A percentile compares a stretch with the other conserved stretches of the same genome.
Conservation (phyloP, 1,140 invertebrate species). For the Muscidifurax raptorellus region DNA sequence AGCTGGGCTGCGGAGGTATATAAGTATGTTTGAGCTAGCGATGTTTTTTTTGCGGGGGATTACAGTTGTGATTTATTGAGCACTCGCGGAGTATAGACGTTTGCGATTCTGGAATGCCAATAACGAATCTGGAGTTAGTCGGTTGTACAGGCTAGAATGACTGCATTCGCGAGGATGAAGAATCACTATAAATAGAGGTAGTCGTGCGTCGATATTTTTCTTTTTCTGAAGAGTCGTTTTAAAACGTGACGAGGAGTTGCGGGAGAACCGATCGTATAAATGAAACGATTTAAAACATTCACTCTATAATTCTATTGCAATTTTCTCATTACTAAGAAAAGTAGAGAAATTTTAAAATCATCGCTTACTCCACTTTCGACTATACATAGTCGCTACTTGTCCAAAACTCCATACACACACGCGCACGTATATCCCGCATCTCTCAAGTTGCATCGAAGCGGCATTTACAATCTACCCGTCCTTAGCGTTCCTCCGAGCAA, state of each 20-base stretch:
- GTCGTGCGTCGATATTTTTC: not conserved
- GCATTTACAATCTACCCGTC: no score
- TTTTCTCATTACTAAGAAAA: no score
- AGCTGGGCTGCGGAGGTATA: not conserved
- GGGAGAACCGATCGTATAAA: no score
- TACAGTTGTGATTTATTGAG: not conserved
- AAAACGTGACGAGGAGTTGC: not conserved
- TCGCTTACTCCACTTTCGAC: no score
- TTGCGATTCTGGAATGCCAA: not conserved
- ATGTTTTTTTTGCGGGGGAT: not conserved
- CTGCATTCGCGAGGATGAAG: not conserved
- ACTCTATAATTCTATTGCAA: no score
- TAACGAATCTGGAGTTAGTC: not conserved
- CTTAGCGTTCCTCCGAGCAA: no score
- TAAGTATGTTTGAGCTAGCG: not conserved
- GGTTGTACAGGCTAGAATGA: not conserved
- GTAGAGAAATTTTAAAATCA: no score
- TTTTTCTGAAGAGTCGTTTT: not conserved
- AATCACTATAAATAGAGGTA: not conserved
- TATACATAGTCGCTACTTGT: no score
- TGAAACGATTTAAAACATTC: no score
- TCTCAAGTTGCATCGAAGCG: no score
- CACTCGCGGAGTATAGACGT: not conserved
- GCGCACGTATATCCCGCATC: no score
- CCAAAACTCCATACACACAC: no score